These are phyloP conservation scores for Cistogaster globosa DNA, from an alignment of 2,888 invertebrate genomes.

Conservation along the genomic window DNA sequence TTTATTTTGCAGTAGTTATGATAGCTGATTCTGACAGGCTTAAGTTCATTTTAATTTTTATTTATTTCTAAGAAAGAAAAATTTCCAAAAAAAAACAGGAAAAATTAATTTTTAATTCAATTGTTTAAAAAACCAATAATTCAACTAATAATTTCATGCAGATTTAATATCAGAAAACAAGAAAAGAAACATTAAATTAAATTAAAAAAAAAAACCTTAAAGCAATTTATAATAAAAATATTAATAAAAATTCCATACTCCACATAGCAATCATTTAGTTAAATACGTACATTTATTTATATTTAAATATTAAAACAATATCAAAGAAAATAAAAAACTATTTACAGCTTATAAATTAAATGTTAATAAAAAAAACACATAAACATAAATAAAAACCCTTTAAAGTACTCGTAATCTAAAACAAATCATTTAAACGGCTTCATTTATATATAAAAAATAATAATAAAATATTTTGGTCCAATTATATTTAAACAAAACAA, in stretches of 20 bases:
- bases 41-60: too few species aligned
- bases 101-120: too few species aligned
- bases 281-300: too few species aligned
- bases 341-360: slow-evolving; percentile 57
- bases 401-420: slow-evolving; percentile 34
- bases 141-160: too few species aligned
- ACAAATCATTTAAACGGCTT: slow-evolving; percentile 74
- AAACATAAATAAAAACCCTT: not conserved
- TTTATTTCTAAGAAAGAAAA: too few species aligned
- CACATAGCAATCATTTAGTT: not conserved
- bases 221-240: not conserved
- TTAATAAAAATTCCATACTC: not conserved
- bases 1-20: too few species aligned
- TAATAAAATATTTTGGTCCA: slow-evolving; percentile 62
- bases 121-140: too few species aligned
- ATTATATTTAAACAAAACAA: slow-evolving; percentile 36
- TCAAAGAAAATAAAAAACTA: slow-evolving; percentile 19
- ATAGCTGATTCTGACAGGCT: too few species aligned
- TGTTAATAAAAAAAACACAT: not conserved
- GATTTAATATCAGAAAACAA: too few species aligned
- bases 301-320: slow-evolving; percentile 14
- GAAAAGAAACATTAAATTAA: too few species aligned
- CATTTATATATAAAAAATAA: slow-evolving; percentile 60
- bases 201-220: too few species aligned
- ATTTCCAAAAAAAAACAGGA: too few species aligned